phyloP scores from a whole-genome alignment of 2,888 invertebrate genomes.

The Eulithis testata region DNA sequence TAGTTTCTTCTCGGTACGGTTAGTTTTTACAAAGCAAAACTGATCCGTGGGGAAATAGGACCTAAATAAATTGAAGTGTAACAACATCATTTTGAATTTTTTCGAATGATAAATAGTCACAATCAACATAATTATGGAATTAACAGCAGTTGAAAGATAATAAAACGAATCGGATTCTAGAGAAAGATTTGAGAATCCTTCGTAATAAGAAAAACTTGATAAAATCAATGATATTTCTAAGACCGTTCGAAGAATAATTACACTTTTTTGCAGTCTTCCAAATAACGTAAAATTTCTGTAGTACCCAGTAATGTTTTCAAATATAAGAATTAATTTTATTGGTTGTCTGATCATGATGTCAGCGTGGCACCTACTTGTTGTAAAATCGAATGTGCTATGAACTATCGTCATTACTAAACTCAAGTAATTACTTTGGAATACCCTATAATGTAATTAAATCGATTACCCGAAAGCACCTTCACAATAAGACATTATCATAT shows the following conservation, averaged over 20 bases:
- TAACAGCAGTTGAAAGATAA: not conserved
- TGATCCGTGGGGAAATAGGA: slow-evolving; percentile 17
- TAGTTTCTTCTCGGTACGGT: not conserved
- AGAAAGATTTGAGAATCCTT: not conserved
- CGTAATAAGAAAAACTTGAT: not conserved
- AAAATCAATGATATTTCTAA: slow-evolving; percentile 8
- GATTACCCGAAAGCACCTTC: not conserved
- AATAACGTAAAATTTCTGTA: slow-evolving; percentile 30
- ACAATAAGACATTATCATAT: too few species aligned
- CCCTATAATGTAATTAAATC: not conserved
- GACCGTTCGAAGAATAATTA: slow-evolving; percentile 17
- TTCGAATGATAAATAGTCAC: slow-evolving; percentile 13
- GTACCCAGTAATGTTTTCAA: slow-evolving; percentile 25
- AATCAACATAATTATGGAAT: slow-evolving; percentile 1
- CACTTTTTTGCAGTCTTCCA: slow-evolving; percentile 14
- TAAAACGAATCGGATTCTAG: not conserved
- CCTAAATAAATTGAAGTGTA: slow-evolving; percentile 5
- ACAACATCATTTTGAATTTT: slow-evolving; percentile 15
- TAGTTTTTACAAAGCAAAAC: not conserved
- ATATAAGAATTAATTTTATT: slow-evolving; percentile 13
- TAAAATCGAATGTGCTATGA: not conserved
- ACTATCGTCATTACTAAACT: not conserved
- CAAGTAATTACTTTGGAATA: not conserved
- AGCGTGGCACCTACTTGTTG: not conserved
- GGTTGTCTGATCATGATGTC: slow-evolving; percentile 6